phyloP scores from a whole-genome alignment of 2,113 vertebrate species.

The Barnardius zonarius region DNA sequence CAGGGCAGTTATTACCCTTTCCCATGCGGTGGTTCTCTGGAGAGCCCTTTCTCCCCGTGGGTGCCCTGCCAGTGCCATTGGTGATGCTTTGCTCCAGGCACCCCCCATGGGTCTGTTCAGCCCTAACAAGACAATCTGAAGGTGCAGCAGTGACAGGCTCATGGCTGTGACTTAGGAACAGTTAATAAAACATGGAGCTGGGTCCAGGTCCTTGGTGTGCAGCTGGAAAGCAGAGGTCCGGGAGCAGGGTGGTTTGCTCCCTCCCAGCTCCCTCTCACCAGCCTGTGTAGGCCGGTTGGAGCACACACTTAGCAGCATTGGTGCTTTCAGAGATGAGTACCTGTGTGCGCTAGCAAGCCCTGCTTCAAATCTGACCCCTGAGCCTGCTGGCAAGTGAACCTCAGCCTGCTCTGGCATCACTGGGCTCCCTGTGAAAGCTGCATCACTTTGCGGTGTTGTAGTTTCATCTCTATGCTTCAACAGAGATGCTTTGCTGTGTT shows the following conservation, averaged over 20 bases:
- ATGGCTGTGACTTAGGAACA: background rate
- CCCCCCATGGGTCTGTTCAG: rapidly evolving
- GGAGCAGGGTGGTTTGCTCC: background rate
- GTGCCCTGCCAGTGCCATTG: rapidly evolving
- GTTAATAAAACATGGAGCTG: background rate
- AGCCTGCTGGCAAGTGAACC: background rate
- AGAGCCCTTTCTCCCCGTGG: background rate
- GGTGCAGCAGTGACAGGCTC: rapidly evolving
- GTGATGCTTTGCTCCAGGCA: background rate
- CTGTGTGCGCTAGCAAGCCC: background rate
- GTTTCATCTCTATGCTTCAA: background rate
- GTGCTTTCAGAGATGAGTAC: background rate
- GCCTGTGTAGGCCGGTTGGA: background rate
- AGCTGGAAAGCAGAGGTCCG: background rate
- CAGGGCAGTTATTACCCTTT: background rate
- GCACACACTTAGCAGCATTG: rapidly evolving
- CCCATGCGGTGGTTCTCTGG: rapidly evolving
- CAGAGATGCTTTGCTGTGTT: background rate
- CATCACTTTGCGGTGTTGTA: background rate
- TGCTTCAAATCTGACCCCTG: rapidly evolving
- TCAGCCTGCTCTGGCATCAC: background rate
- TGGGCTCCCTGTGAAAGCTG: background rate
- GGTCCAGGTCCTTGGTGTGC: background rate
- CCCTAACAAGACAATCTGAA: background rate
- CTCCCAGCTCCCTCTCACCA: rapidly evolving